A percentile compares a stretch with the other conserved stretches of the same genome.
phyloP scores from a whole-genome alignment of 2,888 invertebrate species.

The Microctonus hyperodae region DNA sequence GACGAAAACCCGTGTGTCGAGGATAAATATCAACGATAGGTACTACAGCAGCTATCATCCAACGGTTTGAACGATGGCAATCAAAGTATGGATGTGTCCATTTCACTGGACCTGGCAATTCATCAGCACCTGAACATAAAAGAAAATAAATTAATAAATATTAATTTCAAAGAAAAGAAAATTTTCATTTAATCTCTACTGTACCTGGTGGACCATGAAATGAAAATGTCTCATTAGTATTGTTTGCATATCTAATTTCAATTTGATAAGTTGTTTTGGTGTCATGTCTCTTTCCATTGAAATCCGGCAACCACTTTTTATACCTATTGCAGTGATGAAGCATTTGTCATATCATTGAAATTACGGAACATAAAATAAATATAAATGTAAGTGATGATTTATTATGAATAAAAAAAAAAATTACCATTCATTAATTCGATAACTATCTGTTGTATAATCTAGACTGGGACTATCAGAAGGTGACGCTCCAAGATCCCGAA shows the following conservation, averaged over 20 bases:
- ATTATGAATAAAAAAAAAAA: slow-evolving; percentile 15
- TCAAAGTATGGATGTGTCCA: slow-evolving; percentile 97
- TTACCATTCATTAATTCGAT: slow-evolving; percentile 91
- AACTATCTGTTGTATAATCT: slow-evolving; percentile 91
- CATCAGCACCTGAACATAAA: slow-evolving; percentile 73
- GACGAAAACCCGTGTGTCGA: slow-evolving; percentile 89
- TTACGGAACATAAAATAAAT: slow-evolving; percentile 2
- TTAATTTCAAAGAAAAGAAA: slow-evolving; percentile 1
- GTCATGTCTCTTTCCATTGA: slow-evolving; percentile 81
- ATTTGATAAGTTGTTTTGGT: slow-evolving; percentile 93
- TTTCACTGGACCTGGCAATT: slow-evolving; percentile 89
- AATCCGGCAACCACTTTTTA: slow-evolving; percentile 87
- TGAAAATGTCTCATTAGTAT: slow-evolving; percentile 95
- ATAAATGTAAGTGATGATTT: slow-evolving; percentile 1
- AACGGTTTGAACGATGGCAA: slow-evolving; percentile 93
- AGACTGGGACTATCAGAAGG: slow-evolving; percentile 78
- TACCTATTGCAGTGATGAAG: slow-evolving; percentile 67
- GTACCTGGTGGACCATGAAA: slow-evolving; percentile 91
- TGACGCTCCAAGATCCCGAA: slow-evolving; percentile 86
- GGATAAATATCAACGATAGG: slow-evolving; percentile 97
- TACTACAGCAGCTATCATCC: slow-evolving; percentile 93
- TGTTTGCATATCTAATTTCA: slow-evolving; percentile 92
- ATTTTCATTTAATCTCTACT: no score
- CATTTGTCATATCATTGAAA: neutral
- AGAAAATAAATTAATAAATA: slow-evolving; percentile 21